A percentile compares a stretch with the other conserved stretches of the same genome.
Conservation (phyloP, 2,113 vertebrate species). For the Fulica atra region DNA sequence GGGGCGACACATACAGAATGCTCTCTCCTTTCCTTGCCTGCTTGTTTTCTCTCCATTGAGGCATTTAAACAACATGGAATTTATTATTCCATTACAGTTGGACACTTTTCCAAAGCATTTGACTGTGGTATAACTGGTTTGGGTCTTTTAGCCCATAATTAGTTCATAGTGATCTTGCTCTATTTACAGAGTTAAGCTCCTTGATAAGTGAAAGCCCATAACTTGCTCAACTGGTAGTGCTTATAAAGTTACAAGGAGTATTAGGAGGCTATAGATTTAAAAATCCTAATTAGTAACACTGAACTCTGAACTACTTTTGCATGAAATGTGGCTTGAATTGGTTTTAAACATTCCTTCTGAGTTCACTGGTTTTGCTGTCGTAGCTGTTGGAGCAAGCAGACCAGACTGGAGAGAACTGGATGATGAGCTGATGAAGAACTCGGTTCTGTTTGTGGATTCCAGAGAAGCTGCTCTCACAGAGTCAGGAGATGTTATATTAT, state of each 20-base stretch:
- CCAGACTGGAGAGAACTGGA: conserved; percentile 94
- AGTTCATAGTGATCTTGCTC: neutral
- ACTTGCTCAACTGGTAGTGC: neutral
- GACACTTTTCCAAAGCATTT: neutral
- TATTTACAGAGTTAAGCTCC: neutral
- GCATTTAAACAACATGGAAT: neutral
- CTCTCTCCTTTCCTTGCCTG: neutral
- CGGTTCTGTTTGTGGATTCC: conserved; percentile 89
- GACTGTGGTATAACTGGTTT: neutral
- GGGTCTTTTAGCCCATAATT: neutral
- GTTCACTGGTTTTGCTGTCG: neutral
- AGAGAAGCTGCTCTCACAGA: conserved; percentile 85
- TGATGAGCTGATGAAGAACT: conserved; percentile 85
- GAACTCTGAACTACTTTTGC: neutral
- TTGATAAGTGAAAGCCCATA: neutral
- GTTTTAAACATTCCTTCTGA: neutral
- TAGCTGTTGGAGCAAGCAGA: conserved; percentile 92
- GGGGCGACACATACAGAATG: neutral
- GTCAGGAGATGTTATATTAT: conserved; percentile 92
- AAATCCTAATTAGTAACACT: neutral
- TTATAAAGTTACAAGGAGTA: neutral
- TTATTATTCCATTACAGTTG: neutral
- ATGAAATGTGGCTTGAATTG: neutral
- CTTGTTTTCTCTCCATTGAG: neutral
- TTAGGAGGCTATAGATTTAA: neutral